Base-by-base conservation (phyloP, 1,140 invertebrate genomes). In the Euwallacea similis region DNA sequence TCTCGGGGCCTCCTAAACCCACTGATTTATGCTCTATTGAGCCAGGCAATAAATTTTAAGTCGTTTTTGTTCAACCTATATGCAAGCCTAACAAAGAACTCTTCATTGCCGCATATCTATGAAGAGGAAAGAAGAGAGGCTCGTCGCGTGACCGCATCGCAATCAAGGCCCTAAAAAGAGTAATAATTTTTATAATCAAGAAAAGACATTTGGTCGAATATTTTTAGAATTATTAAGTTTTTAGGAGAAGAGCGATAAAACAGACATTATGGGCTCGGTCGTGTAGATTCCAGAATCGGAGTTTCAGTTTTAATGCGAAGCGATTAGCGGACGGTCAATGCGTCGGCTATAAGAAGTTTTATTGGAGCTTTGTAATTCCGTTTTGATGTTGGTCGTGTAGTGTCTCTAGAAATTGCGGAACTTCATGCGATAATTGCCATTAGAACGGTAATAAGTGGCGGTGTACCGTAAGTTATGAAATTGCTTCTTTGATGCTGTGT, bases 21-120 rank as follows among this genome's bases (percentile, higher is more conserved):
- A 9, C 65, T 56, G 65, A 66, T 66, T 66, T 66, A 66, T 56
- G 42, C 43, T 6, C 47, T 33, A 33, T 33, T 33, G 21, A 33
- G 21, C 21, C 21, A 33, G 21, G 21, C 21, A 33, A 33, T 33
- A 33, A 33, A 33, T 33, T 33, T 33, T 33, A 33, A 33, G 21
- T 33, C 21, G 1, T 1, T 4, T 33, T 33, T 33, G 4, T 33
- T 33, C 21, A 33, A 33, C 21, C 21, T 33, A 33, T 33, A 33
- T 33, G 21, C 21, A 33, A 33, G 21, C 21, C 21, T 33, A 33
- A 33, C 21, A 33, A 33, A 33, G 21, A 33, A 33, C 21, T 33
- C 4, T 33, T 33, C 21, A 33, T 4, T 33, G 21, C 21, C 21
- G 21, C 21, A 33, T 33, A 33, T 33, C 21, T 33, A 33, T 33